phyloP scores from a whole-genome alignment of 2,113 vertebrate genomes.

The Oreocharis arfaki region DNA sequence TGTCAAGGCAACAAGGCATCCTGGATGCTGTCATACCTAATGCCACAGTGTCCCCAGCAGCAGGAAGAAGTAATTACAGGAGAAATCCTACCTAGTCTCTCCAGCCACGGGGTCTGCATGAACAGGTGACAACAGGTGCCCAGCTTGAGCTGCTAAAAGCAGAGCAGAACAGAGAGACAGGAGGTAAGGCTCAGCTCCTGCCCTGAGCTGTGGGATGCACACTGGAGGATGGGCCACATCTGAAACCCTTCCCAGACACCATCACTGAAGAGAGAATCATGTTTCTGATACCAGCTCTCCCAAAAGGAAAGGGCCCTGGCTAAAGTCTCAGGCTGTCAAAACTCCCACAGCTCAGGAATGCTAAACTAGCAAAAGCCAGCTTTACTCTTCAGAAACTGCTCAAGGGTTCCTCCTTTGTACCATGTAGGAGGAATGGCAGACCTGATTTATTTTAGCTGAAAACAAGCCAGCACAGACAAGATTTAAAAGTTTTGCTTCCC shows the following conservation, averaged over 20 bases:
- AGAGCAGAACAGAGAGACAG: background rate
- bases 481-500: background rate
- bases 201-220: background rate
- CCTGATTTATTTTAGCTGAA: background rate
- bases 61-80: conserved; percentile 41
- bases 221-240: background rate
- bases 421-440: background rate
- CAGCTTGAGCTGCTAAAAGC: background rate
- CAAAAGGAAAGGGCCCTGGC: background rate
- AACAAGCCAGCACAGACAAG: background rate
- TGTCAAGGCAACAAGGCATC: background rate
- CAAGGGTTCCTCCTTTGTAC: background rate
- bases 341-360: conserved; percentile 1
- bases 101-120: fast-evolving
- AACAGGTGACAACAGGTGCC: background rate
- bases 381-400: background rate
- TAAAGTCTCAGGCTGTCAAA: background rate
- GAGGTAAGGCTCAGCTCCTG: background rate
- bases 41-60: conserved; percentile 59
- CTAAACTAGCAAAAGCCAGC: background rate
- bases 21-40: conserved; percentile 1
- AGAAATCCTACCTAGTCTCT: background rate
- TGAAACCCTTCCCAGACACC: background rate
- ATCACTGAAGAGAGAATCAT: background rate
- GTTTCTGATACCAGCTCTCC: background rate